Percentiles rank a stretch among this genome's conserved stretches.
Evolutionary conservation across 2,888 invertebrate genomes (phyloP).

Genomic region (Brachyopa scutellaris): DNA sequence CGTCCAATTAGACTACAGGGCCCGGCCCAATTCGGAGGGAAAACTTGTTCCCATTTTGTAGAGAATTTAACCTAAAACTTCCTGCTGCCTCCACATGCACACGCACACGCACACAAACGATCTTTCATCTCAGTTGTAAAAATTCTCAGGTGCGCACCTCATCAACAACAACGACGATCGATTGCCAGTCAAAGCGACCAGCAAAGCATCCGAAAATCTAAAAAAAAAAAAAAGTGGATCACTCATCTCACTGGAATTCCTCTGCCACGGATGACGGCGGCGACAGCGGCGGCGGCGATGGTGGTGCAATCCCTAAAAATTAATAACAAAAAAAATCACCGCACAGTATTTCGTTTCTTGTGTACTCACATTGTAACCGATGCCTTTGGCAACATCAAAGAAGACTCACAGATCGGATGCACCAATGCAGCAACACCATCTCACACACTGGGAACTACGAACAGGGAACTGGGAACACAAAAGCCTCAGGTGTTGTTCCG

Average conservation of each 20-base stretch:
- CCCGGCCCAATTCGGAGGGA: not conserved
- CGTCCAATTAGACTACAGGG: constrained; percentile 40
- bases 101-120: too few relatives aligned
- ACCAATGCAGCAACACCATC: constrained; percentile 62
- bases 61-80: constrained; percentile 48
- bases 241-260: constrained; percentile 71
- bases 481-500: constrained; percentile 72
- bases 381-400: constrained; percentile 68
- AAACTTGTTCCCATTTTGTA: constrained; percentile 34
- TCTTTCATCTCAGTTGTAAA: constrained; percentile 50
- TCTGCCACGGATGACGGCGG: constrained; percentile 1
- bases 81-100: constrained; percentile 38
- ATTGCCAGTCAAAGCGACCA: constrained; percentile 64
- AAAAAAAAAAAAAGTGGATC: constrained; percentile 73
- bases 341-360: constrained; percentile 19
- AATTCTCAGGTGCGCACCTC: constrained; percentile 69
- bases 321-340: constrained; percentile 60
- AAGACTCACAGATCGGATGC: constrained; percentile 60
- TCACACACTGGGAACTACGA: too few relatives aligned
- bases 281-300: constrained; percentile 15
- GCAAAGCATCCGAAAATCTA: constrained; percentile 63
- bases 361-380: constrained; percentile 71
- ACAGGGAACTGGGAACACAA: constrained; percentile 59
- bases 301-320: constrained; percentile 60
- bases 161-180: constrained; percentile 47